Conservation (phyloP, 2,797 vertebrate genomes). For the Geotrypetes seraphini region DNA sequence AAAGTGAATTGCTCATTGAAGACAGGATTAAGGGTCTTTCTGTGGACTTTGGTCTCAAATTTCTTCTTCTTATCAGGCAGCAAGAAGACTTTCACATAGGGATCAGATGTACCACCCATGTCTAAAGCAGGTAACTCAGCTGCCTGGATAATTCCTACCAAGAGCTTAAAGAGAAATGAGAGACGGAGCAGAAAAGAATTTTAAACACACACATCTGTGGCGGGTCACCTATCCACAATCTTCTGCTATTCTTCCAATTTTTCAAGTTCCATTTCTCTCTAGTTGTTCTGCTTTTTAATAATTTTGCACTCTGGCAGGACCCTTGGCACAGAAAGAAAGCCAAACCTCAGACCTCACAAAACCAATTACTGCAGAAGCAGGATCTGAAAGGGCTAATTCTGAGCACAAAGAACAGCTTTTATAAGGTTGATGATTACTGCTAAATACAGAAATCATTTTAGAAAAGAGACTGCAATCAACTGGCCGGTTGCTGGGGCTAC, state of each 20-base stretch:
- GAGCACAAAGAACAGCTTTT: constrained; percentile 45
- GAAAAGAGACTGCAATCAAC: constrained; percentile 47
- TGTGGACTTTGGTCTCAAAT: constrained; percentile 96
- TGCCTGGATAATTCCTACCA: constrained; percentile 95
- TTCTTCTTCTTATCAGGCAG: constrained; percentile 98
- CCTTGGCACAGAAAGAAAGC: constrained; percentile 23
- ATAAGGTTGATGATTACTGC: constrained; percentile 54
- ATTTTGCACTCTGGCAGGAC: neutral
- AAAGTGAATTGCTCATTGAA: constrained; percentile 98
- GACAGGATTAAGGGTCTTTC: constrained; percentile 93
- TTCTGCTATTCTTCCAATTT: neutral
- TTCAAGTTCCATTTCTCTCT: neutral
- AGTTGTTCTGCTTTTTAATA: constrained; percentile 11
- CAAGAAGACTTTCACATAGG: constrained; percentile 93
- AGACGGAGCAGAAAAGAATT: constrained; percentile 8
- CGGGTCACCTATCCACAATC: neutral
- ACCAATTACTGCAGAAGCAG: constrained; percentile 40
- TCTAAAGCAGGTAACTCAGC: constrained; percentile 93
- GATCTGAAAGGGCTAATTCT: constrained; percentile 38
- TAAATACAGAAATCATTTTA: constrained; percentile 50
- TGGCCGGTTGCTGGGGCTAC: constrained; percentile 37
- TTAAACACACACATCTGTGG: constrained; percentile 17
- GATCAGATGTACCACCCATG: constrained; percentile 96
- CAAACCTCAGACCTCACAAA: constrained; percentile 30
- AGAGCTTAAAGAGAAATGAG: constrained; percentile 58